Evolutionary conservation across 2,888 invertebrate genomes (phyloP), one percentile per base, ranked within the genome.

Genomic region (Pammene aurita): DNA sequence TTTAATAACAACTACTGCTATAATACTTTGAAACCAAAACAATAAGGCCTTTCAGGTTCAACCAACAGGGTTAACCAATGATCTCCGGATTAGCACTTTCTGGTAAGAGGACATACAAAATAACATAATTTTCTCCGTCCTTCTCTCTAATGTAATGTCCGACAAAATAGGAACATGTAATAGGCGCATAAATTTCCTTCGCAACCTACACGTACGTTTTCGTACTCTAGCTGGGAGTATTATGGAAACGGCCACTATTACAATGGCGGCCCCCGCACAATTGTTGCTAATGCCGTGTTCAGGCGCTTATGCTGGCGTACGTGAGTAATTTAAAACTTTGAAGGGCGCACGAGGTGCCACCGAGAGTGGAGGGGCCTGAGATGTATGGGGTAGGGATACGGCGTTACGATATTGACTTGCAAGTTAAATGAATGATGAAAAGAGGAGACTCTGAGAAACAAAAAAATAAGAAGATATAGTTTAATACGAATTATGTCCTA

Each of bases 291-390:
- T 82, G 79, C 79, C 75, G 75, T 76, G 75, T 76, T 74, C 75
- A 70, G 75, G 75, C 78, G 80, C 76, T 75, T 78, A 78, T 79
- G 77, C 76, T 71, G 71, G 65, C 76, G 78, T 80, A 83, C 78
- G 78, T 77, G 78, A 77, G 80, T 80, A 77, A 81, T 80, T 81
- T 82, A 78, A 80, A 79, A 80, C 78, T 79, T 80, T 77, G 35
- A 73, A 71, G 76, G 76, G 77, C 77, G 78, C 71, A 73, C 57
- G 64, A 60, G 46, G 50, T 63, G 62, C 57, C 63, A 50, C 34
- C 38, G 61, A 58, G 70, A 70, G 52, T 38, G 66, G 66, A 61
- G 54, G 61, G 57, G 48, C 44, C 57, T 44, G 61, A 60, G 60
- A 54, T 72, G 58, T 66, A 70, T 67, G 61, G 62, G 54, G 52